Conservation (phyloP, 2,888 invertebrate genomes). For the Drymonia ruficornis region DNA sequence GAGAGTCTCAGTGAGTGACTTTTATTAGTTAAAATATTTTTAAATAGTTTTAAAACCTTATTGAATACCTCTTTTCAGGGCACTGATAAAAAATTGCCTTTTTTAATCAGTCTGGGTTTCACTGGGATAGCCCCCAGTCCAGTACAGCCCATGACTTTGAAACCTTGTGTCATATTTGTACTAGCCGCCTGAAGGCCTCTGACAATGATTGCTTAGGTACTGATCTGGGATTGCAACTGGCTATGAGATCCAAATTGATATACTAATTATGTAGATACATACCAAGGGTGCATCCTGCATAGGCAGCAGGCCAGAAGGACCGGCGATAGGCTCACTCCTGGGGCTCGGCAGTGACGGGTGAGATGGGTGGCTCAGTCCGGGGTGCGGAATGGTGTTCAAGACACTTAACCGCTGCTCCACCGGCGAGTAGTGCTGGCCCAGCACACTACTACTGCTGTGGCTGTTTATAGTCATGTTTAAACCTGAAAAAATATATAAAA, state of each 20-base stretch:
- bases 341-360: conserved; percentile 86
- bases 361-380: conserved; percentile 68
- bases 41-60: no score
- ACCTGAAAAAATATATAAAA: conserved; percentile 58
- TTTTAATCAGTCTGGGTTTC: no score
- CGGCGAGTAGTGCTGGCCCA: conserved; percentile 71
- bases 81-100: no score
- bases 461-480: conserved; percentile 87
- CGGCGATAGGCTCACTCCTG: conserved; percentile 89
- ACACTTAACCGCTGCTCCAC: conserved; percentile 75
- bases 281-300: conserved; percentile 96
- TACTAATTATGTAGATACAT: conserved; percentile 45
- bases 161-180: no score
- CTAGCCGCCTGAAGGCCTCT: no score
- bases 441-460: conserved; percentile 62
- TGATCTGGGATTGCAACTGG: no score
- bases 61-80: no score
- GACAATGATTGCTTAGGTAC: background rate
- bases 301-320: conserved; percentile 93
- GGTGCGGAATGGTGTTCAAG: conserved; percentile 68
- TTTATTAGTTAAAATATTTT: no score
- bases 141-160: no score
- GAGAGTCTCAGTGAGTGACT: no score
- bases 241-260: no score
- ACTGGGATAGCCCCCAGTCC: no score